A percentile compares a stretch with the other conserved stretches of the same genome.
Evolutionary conservation across 1,140 invertebrate genomes (phyloP).

Genomic region (Drosophila sucinea): DNA sequence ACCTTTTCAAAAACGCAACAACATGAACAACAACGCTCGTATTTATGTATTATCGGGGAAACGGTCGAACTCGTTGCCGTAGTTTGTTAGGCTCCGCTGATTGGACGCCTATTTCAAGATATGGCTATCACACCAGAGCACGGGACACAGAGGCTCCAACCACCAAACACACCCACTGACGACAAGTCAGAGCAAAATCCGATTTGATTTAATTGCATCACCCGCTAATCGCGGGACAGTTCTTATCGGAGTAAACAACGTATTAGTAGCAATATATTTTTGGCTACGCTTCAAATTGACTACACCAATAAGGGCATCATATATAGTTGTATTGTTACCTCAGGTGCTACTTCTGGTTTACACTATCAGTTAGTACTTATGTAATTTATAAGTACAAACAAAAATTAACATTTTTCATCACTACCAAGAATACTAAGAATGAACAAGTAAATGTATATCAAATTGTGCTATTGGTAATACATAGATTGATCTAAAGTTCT

Average conservation of each 20-base stretch:
- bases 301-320: conserved; percentile 29
- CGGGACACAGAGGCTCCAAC: conserved; percentile 35
- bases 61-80: conserved; percentile 73
- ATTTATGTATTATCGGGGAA: conserved; percentile 68
- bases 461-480: no score
- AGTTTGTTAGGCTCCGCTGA: conserved; percentile 66
- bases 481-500: no score
- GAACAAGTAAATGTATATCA: no score
- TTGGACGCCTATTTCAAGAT: conserved; percentile 64
- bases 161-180: conserved; percentile 57
- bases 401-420: no score
- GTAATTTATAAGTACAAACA: no score
- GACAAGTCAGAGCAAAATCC: conserved; percentile 56
- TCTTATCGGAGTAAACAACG: conserved; percentile 62
- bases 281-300: conserved; percentile 49
- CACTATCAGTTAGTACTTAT: no score
- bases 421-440: no score
- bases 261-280: conserved; percentile 51
- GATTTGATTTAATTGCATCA: conserved; percentile 79
- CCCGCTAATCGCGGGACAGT: conserved; percentile 66
- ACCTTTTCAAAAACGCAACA: conserved; percentile 80
- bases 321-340: conserved; percentile 8
- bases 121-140: conserved; percentile 57
- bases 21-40: conserved; percentile 51
- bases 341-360: no score